Base-by-base conservation (phyloP, 2,888 invertebrate species). In the Trissolcus japonicus region DNA sequence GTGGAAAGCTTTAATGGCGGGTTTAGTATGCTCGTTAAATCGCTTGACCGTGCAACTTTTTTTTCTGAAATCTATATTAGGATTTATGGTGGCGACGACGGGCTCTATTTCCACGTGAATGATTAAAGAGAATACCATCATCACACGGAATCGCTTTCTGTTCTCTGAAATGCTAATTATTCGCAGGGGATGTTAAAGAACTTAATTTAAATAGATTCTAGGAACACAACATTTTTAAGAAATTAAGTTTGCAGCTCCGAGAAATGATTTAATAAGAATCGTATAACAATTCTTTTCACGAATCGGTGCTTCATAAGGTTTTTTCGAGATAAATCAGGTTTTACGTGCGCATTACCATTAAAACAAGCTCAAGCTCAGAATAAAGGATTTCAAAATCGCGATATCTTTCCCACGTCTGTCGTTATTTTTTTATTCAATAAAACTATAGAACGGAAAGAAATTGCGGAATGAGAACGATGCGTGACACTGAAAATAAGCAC, bases 1-100 rank as follows among this genome's bases (percentile, higher is more conserved):
- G 60, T 55, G 21, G 48, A 41, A 53, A 11, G 65, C 67, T 75
- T 76, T 82, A 81, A 82, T 73, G 78, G 81, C 77, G 80, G 80
- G 82, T 83, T 81, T 80, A 79, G 80, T 71, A 75, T 81, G 82
- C 81, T 82, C 84, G 78, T 83, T 84, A 82, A 81, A 81, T 80
- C 83, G 80, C 76, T 82, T 82, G 80, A 80, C 82, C 80, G 66
- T 78, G 74, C 69, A 78, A 80, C 78, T 82, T 4, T 35, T 81
- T 81, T 80, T 46, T 79, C 66, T 78, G 66, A 68, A 71, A 62
- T 43, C 60, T 54, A 78, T 51, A 71, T 81, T 80, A 73, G 67
- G 75, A 81, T 81, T 81, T 81, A 83, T 82, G 76, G 74, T 50
- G 54, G 50, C 60, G 72, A 72, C 41, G 69, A 11, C 41, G 48